phyloP scores from a whole-genome alignment of 1,140 invertebrate species.

The Caenorhabditis tropicalis region DNA sequence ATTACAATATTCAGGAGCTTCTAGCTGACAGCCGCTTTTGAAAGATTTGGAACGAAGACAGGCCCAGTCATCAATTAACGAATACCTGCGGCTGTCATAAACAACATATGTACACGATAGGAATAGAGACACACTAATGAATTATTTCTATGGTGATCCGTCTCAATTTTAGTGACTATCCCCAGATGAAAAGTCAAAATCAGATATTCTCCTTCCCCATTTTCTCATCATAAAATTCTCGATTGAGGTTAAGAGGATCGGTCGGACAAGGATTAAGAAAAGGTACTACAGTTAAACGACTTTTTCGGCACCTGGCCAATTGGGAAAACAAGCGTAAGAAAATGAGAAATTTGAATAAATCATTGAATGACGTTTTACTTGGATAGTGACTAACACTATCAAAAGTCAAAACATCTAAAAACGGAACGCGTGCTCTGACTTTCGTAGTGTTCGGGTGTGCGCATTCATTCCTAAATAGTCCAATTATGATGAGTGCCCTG shows the following conservation, averaged over 20 bases:
- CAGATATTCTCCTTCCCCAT: not conserved
- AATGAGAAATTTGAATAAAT: not conserved
- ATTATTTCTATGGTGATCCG: slow-evolving; percentile 5
- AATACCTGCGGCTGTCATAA: slow-evolving; percentile 41
- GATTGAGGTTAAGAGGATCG: slow-evolving; percentile 42
- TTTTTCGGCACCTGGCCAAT: not conserved
- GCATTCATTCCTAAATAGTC: not conserved
- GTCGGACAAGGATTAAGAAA: slow-evolving; percentile 11
- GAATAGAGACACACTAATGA: slow-evolving; percentile 14
- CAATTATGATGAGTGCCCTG: slow-evolving; percentile 30
- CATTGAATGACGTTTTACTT: not conserved
- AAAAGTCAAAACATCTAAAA: not conserved
- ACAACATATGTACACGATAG: slow-evolving; percentile 19
- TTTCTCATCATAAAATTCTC: not conserved
- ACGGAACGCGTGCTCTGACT: not conserved
- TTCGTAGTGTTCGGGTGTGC: not conserved
- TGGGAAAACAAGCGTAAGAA: not conserved
- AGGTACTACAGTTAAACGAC: not conserved
- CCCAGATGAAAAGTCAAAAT: not conserved
- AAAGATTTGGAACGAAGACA: not conserved
- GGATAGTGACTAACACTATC: not conserved
- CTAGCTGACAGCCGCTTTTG: slow-evolving; percentile 33
- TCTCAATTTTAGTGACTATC: not conserved
- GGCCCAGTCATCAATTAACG: slow-evolving; percentile 21
- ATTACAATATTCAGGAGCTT: not conserved